phyloP scores from a whole-genome alignment of 2,797 vertebrate genomes.

The Kryptolebias ocellatus region DNA sequence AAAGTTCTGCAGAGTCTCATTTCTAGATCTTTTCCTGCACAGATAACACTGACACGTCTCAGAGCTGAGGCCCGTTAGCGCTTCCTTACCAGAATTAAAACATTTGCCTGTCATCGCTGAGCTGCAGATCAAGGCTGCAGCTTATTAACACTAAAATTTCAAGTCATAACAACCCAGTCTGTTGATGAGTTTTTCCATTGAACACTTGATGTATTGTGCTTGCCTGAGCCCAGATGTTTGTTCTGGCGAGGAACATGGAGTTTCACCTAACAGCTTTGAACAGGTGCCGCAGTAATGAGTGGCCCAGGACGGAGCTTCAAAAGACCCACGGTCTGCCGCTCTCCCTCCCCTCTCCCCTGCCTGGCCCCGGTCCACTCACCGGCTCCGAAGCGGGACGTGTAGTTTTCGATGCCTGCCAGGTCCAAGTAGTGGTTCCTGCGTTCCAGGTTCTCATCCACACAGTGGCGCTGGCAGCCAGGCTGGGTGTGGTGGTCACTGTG shows the following conservation, averaged over 20 bases:
- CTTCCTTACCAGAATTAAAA: slow-evolving; percentile 50
- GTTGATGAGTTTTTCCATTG: slow-evolving; percentile 52
- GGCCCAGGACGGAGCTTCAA: slow-evolving; percentile 70
- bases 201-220: slow-evolving; percentile 74
- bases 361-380: slow-evolving; percentile 80
- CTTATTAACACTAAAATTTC: slow-evolving; percentile 65
- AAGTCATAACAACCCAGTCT: slow-evolving; percentile 45
- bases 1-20: slow-evolving; percentile 1
- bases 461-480: slow-evolving; percentile 90
- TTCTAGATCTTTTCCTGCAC: slow-evolving; percentile 24
- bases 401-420: slow-evolving; percentile 98
- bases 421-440: slow-evolving; percentile 99
- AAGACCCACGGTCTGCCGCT: slow-evolving; percentile 40
- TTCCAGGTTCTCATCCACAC: slow-evolving; percentile 98
- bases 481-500: slow-evolving; percentile 84
- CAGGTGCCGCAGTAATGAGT: slow-evolving; percentile 76
- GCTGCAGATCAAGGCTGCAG: slow-evolving; percentile 60
- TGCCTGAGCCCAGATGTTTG: slow-evolving; percentile 67
- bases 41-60: slow-evolving; percentile 38
- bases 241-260: slow-evolving; percentile 54
- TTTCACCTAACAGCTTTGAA: slow-evolving; percentile 66
- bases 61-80: slow-evolving; percentile 50
- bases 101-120: slow-evolving; percentile 65
- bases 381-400: slow-evolving; percentile 95
- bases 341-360: slow-evolving; percentile 31